Percentiles rank a stretch among this genome's conserved stretches.
Conservation (phyloP, 1,140 invertebrate species). For the Ooceraea biroi region DNA sequence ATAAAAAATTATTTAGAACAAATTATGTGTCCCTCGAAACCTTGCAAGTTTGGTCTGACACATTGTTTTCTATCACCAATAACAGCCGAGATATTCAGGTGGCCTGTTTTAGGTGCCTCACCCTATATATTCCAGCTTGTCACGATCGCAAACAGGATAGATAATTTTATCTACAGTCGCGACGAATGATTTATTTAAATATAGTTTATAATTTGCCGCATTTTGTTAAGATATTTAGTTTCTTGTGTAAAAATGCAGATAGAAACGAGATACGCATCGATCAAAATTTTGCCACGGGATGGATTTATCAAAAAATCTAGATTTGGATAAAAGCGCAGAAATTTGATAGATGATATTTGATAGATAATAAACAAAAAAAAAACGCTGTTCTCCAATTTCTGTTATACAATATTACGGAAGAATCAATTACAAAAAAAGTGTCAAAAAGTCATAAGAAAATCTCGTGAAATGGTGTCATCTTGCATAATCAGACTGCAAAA, state of each 20-base stretch:
- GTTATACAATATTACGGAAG: background rate
- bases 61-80: no score
- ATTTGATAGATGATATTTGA: slow-evolving; percentile 3
- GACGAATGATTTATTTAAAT: no score
- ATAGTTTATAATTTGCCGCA: no score
- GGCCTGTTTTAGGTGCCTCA: no score
- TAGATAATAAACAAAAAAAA: background rate
- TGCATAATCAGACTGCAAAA: no score
- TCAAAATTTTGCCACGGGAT: background rate
- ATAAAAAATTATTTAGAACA: no score
- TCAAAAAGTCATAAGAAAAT: background rate
- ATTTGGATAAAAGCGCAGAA: background rate
- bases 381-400: background rate
- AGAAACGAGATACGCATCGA: background rate
- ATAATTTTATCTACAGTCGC: slow-evolving; percentile 12
- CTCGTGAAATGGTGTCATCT: background rate
- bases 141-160: background rate
- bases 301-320: background rate
- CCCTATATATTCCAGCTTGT: slow-evolving; percentile 4
- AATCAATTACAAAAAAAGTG: background rate
- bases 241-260: background rate
- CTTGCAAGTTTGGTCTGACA: no score
- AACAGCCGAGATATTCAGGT: no score
- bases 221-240: background rate
- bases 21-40: no score